A percentile compares a stretch with the other conserved stretches of the same genome.
These are phyloP conservation scores for Yponomeuta malinellus DNA, from an alignment of 2,888 invertebrate genomes.

Conservation along the genomic window DNA sequence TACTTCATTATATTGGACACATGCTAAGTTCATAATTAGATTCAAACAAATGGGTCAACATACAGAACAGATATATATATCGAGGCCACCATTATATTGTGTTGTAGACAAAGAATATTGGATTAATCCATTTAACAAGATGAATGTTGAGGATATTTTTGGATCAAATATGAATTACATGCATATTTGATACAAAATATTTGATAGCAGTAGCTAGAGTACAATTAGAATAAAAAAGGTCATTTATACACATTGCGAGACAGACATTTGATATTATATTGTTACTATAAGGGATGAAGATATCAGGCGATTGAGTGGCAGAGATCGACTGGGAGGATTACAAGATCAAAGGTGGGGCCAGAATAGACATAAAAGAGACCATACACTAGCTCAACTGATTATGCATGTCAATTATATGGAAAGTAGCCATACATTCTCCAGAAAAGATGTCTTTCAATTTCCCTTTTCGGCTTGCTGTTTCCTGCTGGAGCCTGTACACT, in stretches of 20 bases:
- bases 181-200: not conserved
- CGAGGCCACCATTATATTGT: not conserved
- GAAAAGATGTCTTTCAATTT: conserved; percentile 92
- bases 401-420: conserved; percentile 17
- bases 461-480: conserved; percentile 86
- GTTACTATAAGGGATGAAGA: not conserved
- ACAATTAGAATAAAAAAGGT: not conserved
- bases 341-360: not conserved
- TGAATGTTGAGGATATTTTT: not conserved
- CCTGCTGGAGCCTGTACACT: conserved; percentile 87
- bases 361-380: not conserved
- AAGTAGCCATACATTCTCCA: conserved; percentile 85
- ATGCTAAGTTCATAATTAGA: conserved; percentile 2
- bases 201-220: not conserved
- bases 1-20: not conserved
- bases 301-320: not conserved
- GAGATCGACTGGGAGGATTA: not conserved
- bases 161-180: not conserved
- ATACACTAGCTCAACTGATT: conserved; percentile 10
- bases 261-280: not conserved
- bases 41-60: not conserved
- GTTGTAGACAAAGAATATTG: no score
- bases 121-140: no score
- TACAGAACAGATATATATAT: not conserved
- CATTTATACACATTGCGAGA: not conserved